Percentiles rank a stretch among this genome's conserved stretches.
Conservation (phyloP, 1,140 invertebrate species). For the Rhagoletis zephyria region DNA sequence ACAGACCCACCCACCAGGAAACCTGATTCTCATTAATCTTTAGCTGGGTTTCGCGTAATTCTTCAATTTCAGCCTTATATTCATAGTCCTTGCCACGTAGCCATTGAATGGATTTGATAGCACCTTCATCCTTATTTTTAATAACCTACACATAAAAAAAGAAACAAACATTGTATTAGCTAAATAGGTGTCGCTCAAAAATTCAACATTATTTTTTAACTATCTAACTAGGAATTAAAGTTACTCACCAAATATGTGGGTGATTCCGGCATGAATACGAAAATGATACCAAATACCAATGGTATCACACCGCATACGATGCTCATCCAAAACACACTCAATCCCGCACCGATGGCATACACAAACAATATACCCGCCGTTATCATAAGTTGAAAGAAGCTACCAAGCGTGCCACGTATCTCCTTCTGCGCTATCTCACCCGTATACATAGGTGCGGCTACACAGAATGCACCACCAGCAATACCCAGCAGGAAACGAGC, state of each 20-base stretch:
- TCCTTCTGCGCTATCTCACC: conserved; percentile 86
- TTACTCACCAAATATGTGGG: conserved; percentile 76
- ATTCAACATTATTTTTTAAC: not conserved
- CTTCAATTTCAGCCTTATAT: conserved; percentile 77
- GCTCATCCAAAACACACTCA: conserved; percentile 78
- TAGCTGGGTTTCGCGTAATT: conserved; percentile 77
- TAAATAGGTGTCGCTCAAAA: not conserved
- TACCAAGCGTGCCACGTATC: conserved; percentile 85
- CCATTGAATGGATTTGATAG: conserved; percentile 78
- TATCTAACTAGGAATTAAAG: no score
- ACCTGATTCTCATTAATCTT: conserved; percentile 76
- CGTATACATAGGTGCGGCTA: conserved; percentile 85
- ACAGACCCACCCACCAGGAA: conserved; percentile 76
- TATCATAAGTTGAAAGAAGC: conserved; percentile 85
- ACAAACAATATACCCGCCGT: conserved; percentile 82
- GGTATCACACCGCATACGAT: conserved; percentile 80
- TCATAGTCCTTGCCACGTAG: conserved; percentile 81
- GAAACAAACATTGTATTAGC: not conserved
- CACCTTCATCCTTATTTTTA: conserved; percentile 78
- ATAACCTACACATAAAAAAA: conserved; percentile 60
- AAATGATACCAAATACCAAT: conserved; percentile 78
- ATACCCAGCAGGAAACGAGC: conserved; percentile 85
- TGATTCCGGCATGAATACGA: conserved; percentile 87
- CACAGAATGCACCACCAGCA: conserved; percentile 83
- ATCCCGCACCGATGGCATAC: conserved; percentile 79